phyloP scores from a whole-genome alignment of 2,113 vertebrate genomes.

The Menidia beryllina region DNA sequence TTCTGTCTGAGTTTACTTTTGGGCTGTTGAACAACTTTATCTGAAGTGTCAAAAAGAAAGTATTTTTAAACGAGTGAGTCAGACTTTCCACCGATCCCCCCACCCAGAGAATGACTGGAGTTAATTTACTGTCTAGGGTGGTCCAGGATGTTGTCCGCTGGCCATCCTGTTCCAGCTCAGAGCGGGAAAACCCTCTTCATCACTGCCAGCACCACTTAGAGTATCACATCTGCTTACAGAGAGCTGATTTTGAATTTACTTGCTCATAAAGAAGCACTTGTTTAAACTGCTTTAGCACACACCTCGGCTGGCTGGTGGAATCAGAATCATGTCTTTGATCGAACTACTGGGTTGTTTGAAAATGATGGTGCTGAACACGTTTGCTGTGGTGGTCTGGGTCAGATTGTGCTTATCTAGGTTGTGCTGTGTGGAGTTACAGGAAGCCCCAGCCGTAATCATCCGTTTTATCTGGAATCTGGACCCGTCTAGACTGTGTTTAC shows the following conservation, averaged over 20 bases:
- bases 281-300: slow-evolving; percentile 12
- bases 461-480: slow-evolving; percentile 29
- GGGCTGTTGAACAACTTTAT: slow-evolving; percentile 28
- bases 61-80: slow-evolving; percentile 46
- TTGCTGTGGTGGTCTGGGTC: not conserved
- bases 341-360: not conserved
- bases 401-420: slow-evolving; percentile 8
- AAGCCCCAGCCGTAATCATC: slow-evolving; percentile 49
- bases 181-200: slow-evolving; percentile 38
- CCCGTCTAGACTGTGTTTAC: slow-evolving; percentile 63
- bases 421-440: slow-evolving; percentile 8
- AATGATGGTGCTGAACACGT: not conserved
- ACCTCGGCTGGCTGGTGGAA: slow-evolving; percentile 6
- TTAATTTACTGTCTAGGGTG: slow-evolving; percentile 53
- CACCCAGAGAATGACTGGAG: slow-evolving; percentile 26
- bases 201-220: slow-evolving; percentile 13
- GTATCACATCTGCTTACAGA: not conserved
- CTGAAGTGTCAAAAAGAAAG: slow-evolving; percentile 19
- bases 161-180: slow-evolving; percentile 52
- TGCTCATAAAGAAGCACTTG: not conserved
- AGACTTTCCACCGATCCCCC: slow-evolving; percentile 30
- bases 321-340: slow-evolving; percentile 1
- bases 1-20: slow-evolving; percentile 10
- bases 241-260: slow-evolving; percentile 2
- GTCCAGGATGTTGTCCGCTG: slow-evolving; percentile 50